phyloP scores from a whole-genome alignment of 2,888 invertebrate genomes.

The Macrophya annulata region DNA sequence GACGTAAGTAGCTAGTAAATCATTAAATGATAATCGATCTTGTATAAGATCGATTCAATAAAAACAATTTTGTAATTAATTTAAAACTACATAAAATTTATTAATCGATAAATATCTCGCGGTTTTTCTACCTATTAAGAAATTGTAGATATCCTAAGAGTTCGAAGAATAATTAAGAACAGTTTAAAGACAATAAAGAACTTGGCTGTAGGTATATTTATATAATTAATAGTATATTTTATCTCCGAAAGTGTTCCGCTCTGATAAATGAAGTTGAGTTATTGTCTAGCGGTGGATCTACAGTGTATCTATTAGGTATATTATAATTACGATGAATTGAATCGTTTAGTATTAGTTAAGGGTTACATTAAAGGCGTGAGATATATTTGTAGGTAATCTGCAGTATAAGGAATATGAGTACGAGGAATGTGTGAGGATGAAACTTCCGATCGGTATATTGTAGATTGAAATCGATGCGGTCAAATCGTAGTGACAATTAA shows the following conservation, averaged over 20 bases:
- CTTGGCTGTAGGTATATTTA: not conserved
- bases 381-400: not conserved
- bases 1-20: too few relatives aligned
- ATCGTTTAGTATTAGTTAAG: slow-evolving; percentile 68
- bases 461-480: not conserved
- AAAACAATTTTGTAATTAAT: too few relatives aligned
- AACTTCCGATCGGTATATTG: not conserved
- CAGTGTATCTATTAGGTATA: slow-evolving; percentile 62
- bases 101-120: too few relatives aligned
- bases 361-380: slow-evolving; percentile 26
- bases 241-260: not conserved
- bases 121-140: too few relatives aligned
- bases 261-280: slow-evolving; percentile 55
- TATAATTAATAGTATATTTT: not conserved
- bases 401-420: not conserved
- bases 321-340: slow-evolving; percentile 75
- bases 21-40: too few relatives aligned
- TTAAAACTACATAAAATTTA: too few relatives aligned
- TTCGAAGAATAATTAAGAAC: not conserved
- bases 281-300: slow-evolving; percentile 49
- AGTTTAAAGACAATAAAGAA: not conserved
- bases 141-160: too few relatives aligned
- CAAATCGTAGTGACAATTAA: slow-evolving; percentile 25
- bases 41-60: too few relatives aligned
- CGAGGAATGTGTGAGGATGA: slow-evolving; percentile 5